Conservation (phyloP, 2,888 invertebrate species). For the Calephelis perditalis region DNA sequence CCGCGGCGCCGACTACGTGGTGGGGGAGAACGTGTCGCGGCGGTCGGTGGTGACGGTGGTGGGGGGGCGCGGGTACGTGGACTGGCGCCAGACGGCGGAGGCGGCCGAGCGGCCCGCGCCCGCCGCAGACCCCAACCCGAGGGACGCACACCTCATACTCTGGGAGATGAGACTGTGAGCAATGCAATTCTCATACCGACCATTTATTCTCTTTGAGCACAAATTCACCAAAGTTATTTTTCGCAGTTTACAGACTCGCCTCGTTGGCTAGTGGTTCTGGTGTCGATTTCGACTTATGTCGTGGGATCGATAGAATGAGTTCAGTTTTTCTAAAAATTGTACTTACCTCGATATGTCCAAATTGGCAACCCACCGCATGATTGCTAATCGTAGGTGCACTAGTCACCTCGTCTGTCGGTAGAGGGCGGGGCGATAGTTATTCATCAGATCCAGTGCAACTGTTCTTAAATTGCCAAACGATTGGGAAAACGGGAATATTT, state of each 20-base stretch:
- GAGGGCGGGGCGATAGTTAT: background rate
- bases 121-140: slow-evolving; percentile 84
- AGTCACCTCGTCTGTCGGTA: background rate
- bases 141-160: slow-evolving; percentile 92
- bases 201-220: too few relatives aligned
- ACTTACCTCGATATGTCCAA: background rate
- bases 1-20: slow-evolving; percentile 60
- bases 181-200: too few relatives aligned
- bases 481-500: background rate
- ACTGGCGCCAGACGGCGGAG: slow-evolving; percentile 88
- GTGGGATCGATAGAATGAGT: too few relatives aligned
- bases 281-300: too few relatives aligned
- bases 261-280: too few relatives aligned
- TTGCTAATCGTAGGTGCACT: too few relatives aligned
- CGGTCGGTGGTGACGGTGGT: slow-evolving; percentile 90
- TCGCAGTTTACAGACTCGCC: too few relatives aligned
- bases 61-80: slow-evolving; percentile 93
- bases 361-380: too few relatives aligned
- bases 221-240: too few relatives aligned
- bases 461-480: slow-evolving; percentile 8
- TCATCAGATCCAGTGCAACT: background rate
- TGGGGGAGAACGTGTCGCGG: slow-evolving; percentile 71
- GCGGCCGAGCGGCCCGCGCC: slow-evolving; percentile 74
- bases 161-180: slow-evolving; percentile 84
- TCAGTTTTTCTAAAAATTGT: slow-evolving; percentile 17